phyloP scores from a whole-genome alignment of 2,888 invertebrate genomes.

The Rhagophthalmus giganteus region DNA sequence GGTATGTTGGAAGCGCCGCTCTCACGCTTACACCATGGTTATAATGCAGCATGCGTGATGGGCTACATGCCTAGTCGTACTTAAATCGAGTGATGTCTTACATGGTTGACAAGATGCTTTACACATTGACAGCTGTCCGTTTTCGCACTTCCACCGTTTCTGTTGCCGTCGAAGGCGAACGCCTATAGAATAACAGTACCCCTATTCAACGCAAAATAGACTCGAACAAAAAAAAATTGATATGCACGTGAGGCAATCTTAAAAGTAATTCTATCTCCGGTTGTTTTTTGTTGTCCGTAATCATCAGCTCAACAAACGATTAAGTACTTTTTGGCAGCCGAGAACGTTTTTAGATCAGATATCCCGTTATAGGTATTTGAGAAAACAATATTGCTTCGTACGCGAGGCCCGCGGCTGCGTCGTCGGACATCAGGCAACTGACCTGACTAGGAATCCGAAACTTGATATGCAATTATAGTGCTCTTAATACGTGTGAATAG shows the following conservation, averaged over 20 bases:
- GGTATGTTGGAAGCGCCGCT: slow-evolving; percentile 29
- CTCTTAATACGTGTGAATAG: slow-evolving; percentile 23
- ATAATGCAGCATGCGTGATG: slow-evolving; percentile 33
- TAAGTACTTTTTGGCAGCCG: slow-evolving; percentile 50
- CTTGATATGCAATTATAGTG: slow-evolving; percentile 31
- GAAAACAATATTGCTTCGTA: slow-evolving; percentile 34
- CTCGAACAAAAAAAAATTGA: slow-evolving; percentile 39
- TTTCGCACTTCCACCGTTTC: slow-evolving; percentile 32
- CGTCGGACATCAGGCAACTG: slow-evolving; percentile 24
- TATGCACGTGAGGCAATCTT: slow-evolving; percentile 50
- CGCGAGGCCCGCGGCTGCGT: slow-evolving; percentile 14
- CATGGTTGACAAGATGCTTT: slow-evolving; percentile 36
- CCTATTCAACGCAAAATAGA: slow-evolving; percentile 28
- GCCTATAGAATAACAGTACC: slow-evolving; percentile 31
- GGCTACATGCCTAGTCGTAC: slow-evolving; percentile 32
- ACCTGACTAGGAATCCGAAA: slow-evolving; percentile 30
- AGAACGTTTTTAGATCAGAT: slow-evolving; percentile 42
- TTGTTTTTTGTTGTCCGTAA: slow-evolving; percentile 37
- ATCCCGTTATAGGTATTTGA: slow-evolving; percentile 44
- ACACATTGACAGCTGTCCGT: slow-evolving; percentile 38
- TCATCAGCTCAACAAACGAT: slow-evolving; percentile 38
- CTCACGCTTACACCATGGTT: slow-evolving; percentile 35
- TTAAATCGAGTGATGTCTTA: slow-evolving; percentile 33
- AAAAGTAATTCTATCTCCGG: slow-evolving; percentile 48
- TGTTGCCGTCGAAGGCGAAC: slow-evolving; percentile 25